Conservation (phyloP, 2,888 invertebrate species). For the Hirtodrosophila histrioides region DNA sequence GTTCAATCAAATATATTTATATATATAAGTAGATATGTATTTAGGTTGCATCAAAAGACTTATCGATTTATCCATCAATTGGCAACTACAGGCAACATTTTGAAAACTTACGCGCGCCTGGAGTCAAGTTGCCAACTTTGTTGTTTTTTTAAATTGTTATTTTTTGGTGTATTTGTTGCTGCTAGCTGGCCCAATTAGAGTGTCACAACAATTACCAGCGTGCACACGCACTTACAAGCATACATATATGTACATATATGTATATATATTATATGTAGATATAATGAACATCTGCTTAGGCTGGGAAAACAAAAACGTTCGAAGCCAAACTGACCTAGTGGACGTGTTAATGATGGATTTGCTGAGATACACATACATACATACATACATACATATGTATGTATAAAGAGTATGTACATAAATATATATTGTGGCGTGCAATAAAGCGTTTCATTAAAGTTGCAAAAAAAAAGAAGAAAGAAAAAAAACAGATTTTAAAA, state of each 20-base stretch:
- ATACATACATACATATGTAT: slow-evolving; percentile 16
- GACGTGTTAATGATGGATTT: slow-evolving; percentile 79
- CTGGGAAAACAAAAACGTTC: slow-evolving; percentile 44
- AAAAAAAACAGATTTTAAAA: slow-evolving; percentile 21
- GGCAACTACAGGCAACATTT: slow-evolving; percentile 46
- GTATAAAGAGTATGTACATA: slow-evolving; percentile 10
- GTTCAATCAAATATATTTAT: neutral
- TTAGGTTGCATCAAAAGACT: slow-evolving; percentile 27
- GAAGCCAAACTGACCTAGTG: slow-evolving; percentile 65
- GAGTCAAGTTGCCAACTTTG: slow-evolving; percentile 36
- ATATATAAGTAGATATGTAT: neutral
- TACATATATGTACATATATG: slow-evolving; percentile 5
- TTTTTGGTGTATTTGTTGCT: slow-evolving; percentile 25
- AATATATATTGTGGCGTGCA: slow-evolving; percentile 41
- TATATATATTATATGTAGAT: slow-evolving; percentile 2
- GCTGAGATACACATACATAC: slow-evolving; percentile 52
- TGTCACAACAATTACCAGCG: slow-evolving; percentile 70
- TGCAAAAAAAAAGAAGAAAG: slow-evolving; percentile 49
- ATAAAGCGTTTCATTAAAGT: slow-evolving; percentile 65
- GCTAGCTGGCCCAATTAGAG: slow-evolving; percentile 66
- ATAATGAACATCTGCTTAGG: slow-evolving; percentile 58
- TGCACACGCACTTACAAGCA: slow-evolving; percentile 27
- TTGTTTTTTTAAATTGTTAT: slow-evolving; percentile 21
- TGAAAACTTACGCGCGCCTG: slow-evolving; percentile 64
- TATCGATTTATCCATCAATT: slow-evolving; percentile 48